Conservation (phyloP, 2,888 invertebrate genomes). For the Eristalis arbustorum region DNA sequence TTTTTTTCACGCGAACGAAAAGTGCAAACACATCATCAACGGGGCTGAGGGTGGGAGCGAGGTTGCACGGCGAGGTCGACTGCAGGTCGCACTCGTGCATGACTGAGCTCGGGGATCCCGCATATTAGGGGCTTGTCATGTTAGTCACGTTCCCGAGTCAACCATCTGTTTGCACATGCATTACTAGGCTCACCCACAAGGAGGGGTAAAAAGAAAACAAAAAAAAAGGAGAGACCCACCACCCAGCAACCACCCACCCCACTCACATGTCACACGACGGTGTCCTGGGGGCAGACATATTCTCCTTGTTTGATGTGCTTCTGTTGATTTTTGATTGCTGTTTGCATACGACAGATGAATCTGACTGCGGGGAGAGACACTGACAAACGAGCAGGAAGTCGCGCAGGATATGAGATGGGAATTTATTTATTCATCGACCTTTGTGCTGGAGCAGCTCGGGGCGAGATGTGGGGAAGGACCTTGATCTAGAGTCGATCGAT, state of each 20-base stretch:
- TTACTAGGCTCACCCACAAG: slow-evolving; percentile 20
- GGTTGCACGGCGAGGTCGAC: background rate
- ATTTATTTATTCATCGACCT: slow-evolving; percentile 15
- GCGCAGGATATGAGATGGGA: slow-evolving; percentile 15
- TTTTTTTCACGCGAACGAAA: background rate
- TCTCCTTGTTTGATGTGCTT: slow-evolving; percentile 26
- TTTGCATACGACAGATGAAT: slow-evolving; percentile 19
- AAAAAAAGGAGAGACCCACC: background rate
- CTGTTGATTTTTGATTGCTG: slow-evolving; percentile 46
- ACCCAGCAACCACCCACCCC: too few relatives aligned
- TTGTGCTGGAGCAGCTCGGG: background rate
- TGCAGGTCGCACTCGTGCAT: slow-evolving; percentile 21
- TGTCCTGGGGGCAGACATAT: slow-evolving; percentile 23
- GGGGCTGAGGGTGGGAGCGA: background rate
- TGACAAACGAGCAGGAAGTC: slow-evolving; percentile 16
- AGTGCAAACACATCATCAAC: slow-evolving; percentile 11
- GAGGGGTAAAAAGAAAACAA: background rate
- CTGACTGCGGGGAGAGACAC: background rate
- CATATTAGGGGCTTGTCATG: slow-evolving; percentile 17
- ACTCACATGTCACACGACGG: background rate
- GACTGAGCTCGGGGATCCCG: background rate
- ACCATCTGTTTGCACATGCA: slow-evolving; percentile 48
- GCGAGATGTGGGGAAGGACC: background rate
- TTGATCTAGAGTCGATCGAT: background rate
- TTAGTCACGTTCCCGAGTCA: slow-evolving; percentile 42